Evolutionary conservation across 1,140 invertebrate genomes (phyloP).

Genomic region (Drosophila sproati): DNA sequence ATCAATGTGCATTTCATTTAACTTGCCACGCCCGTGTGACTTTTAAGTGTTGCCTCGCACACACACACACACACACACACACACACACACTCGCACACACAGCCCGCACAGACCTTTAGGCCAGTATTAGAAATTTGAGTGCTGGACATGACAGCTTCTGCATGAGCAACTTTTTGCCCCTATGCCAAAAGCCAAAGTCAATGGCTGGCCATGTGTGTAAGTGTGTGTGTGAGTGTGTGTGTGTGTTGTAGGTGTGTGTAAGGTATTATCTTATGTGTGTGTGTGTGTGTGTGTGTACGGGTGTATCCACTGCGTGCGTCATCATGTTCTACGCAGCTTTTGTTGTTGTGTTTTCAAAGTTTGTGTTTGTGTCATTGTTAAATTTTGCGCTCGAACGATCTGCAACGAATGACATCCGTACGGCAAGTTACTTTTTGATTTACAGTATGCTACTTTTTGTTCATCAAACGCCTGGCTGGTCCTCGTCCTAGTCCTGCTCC

Average conservation of each 20-base stretch:
- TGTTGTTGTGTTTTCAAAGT: conserved; percentile 48
- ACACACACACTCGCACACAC: not conserved
- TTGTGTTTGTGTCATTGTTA: conserved; percentile 83
- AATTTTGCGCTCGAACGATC: conserved; percentile 83
- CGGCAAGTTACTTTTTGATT: conserved; percentile 83
- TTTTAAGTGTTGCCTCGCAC: conserved; percentile 72
- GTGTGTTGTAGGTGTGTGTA: conserved; percentile 77
- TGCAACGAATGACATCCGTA: conserved; percentile 82
- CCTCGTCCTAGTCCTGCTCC: conserved; percentile 7
- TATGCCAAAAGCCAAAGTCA: conserved; percentile 54
- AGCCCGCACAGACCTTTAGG: conserved; percentile 26
- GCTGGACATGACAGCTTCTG: conserved; percentile 84
- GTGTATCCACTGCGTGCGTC: conserved; percentile 52
- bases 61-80: conserved; percentile 22
- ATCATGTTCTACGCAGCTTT: conserved; percentile 62
- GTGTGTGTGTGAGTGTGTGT: conserved; percentile 22
- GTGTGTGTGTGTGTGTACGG: conserved; percentile 53
- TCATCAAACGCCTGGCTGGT: conserved; percentile 68
- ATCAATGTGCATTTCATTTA: conserved; percentile 82
- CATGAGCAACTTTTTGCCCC: conserved; percentile 77
- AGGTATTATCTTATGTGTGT: conserved; percentile 76
- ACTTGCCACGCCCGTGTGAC: conserved; percentile 81
- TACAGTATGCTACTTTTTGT: conserved; percentile 80
- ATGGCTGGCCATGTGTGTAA: conserved; percentile 40
- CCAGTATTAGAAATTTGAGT: conserved; percentile 65